A percentile compares a stretch with the other conserved stretches of the same genome.
Conservation (phyloP, 2,113 vertebrate genomes). For the Hyperopisus bebe region DNA sequence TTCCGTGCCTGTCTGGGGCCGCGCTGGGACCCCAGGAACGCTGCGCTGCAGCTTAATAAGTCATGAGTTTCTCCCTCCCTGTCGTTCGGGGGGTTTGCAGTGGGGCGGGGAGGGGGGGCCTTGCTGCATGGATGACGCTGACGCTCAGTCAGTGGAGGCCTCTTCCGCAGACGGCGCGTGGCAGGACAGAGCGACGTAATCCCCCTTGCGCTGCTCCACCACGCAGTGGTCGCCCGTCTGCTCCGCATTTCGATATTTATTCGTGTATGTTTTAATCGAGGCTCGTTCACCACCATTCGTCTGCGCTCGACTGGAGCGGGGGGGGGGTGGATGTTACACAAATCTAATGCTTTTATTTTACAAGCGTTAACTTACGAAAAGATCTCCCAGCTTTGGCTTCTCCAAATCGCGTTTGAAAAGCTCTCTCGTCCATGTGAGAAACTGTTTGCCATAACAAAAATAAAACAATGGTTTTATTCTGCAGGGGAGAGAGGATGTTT, state of each 20-base stretch:
- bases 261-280: conserved; percentile 29
- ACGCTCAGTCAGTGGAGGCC: conserved; percentile 32
- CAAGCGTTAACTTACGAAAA: conserved; percentile 38
- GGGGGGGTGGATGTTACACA: conserved; percentile 37
- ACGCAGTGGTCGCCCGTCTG: conserved; percentile 3
- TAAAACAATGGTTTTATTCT: conserved; percentile 61
- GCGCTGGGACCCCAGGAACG: conserved; percentile 32
- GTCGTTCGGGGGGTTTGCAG: conserved; percentile 27
- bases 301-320: conserved; percentile 24
- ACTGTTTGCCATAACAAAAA: conserved; percentile 66
- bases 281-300: not conserved
- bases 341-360: conserved; percentile 47
- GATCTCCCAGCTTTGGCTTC: conserved; percentile 46
- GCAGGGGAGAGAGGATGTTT: conserved; percentile 43
- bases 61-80: conserved; percentile 41
- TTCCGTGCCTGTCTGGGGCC: conserved; percentile 38
- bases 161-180: conserved; percentile 38
- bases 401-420: conserved; percentile 54
- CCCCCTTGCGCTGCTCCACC: not conserved
- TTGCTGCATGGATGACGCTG: conserved; percentile 44
- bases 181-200: conserved; percentile 33
- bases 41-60: conserved; percentile 42
- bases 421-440: conserved; percentile 46
- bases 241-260: conserved; percentile 22
- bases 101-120: conserved; percentile 28